Evolutionary conservation across 2,113 vertebrate species (phyloP), one percentile per base, ranked within the genome.

Genomic region (Pteropus alecto): DNA sequence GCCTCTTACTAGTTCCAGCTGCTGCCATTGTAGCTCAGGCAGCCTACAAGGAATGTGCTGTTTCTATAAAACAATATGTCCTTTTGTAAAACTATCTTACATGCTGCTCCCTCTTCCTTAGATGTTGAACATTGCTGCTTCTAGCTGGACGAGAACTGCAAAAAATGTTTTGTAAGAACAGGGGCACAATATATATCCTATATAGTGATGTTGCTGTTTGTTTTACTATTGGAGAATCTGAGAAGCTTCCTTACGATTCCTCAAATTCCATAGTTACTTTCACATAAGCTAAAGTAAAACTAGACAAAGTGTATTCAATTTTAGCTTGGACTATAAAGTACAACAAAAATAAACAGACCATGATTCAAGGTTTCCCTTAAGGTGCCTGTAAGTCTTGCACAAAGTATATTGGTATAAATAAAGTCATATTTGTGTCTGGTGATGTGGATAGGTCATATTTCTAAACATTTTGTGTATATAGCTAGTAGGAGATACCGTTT

Each of bases 301-400:
- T 41, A 77, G 85, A 86, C 68, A 90, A 94, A 83, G 58, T 12
- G 2, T 86, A 74, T 86, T 89, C 65, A 60, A 46, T 92, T 96
- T 94, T 92, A 97, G 78, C 74, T 60, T 82, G 68, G 87, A 92
- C 89, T 95, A 90, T 79, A 97, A 97, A 97, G 70, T 96, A 79
- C 91, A 94, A 86, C 28, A 92, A 95, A 96, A 95, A 94, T 97
- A 97, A 97, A 90, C 76, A 94, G 90, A 93, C 73, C 61, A 93
- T 92, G 81, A 96, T 82, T 97, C 96, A 96, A 90, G 71, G 48
- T 77, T 97, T 96, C 76, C 56, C 87, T 78, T 38, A 92, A 94
- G 96, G 94, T 95, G 96, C 96, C 97, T 95, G 38, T 60, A 63
- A 96, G 94, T 96, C 97, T 95, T 94, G 48, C 46, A 81, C 65